Percentiles rank a stretch among this genome's conserved stretches.
These are phyloP conservation scores for Drosophila trichaetosa DNA, from an alignment of 2,888 invertebrate genomes.

Conservation along the genomic window DNA sequence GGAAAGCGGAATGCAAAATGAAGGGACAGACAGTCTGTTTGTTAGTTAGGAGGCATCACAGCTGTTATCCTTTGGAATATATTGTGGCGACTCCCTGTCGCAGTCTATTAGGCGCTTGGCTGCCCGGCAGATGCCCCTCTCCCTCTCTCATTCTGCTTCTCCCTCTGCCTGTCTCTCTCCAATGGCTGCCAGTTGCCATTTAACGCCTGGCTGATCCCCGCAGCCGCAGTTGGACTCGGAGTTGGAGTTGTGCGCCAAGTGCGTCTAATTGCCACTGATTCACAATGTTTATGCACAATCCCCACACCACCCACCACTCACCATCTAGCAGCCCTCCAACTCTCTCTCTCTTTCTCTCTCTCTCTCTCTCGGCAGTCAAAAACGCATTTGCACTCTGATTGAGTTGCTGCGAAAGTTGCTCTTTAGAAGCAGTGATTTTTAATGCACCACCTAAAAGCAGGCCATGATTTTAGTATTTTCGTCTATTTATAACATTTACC, in stretches of 20 bases:
- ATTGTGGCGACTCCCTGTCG: slow-evolving; percentile 41
- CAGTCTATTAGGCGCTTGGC: slow-evolving; percentile 78
- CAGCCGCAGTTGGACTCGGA: slow-evolving; percentile 41
- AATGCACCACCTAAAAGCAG: slow-evolving; percentile 4
- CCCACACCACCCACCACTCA: neutral
- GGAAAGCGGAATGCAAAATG: neutral
- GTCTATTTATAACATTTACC: neutral
- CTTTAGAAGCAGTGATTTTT: neutral
- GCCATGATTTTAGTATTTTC: neutral
- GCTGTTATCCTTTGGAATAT: slow-evolving; percentile 1
- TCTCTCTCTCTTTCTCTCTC: neutral
- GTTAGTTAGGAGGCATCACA: slow-evolving; percentile 1
- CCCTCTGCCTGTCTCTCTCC: neutral
- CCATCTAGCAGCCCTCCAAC: neutral
- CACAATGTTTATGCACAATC: slow-evolving; percentile 13
- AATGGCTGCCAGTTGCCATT: slow-evolving; percentile 70
- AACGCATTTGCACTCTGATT: neutral
- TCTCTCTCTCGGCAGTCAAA: neutral
- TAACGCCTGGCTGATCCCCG: slow-evolving; percentile 68
- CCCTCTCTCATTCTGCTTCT: neutral
- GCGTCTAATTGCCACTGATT: slow-evolving; percentile 52
- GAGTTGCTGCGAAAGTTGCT: neutral
- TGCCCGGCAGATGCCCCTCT: slow-evolving; percentile 38
- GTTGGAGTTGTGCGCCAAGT: slow-evolving; percentile 31
- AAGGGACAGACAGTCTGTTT: neutral